A percentile compares a stretch with the other conserved stretches of the same genome.
Conservation (phyloP, 2,113 vertebrate species). For the Pelecanus crispus region DNA sequence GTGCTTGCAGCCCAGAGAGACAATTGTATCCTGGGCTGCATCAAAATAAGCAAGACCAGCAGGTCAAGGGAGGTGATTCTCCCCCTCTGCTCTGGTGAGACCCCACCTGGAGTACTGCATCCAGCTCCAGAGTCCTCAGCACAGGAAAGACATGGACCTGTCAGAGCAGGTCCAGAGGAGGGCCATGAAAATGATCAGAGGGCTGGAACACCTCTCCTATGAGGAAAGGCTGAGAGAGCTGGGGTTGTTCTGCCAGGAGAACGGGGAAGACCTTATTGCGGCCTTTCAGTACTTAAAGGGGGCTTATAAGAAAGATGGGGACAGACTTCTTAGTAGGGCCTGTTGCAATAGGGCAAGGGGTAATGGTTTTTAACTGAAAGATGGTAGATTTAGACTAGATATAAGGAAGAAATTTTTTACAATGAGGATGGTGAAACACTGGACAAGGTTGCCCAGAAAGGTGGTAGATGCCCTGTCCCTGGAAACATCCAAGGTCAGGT, state of each 20-base stretch:
- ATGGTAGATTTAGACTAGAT: not conserved
- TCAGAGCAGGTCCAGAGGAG: not conserved
- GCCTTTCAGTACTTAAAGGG: not conserved
- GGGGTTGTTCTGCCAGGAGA: not conserved
- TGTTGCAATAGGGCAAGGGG: not conserved
- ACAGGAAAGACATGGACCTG: too few species aligned
- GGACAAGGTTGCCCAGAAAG: not conserved
- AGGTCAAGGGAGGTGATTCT: not conserved
- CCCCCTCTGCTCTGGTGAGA: not conserved
- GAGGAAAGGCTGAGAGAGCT: not conserved
- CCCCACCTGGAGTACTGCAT: not conserved
- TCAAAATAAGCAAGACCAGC: not conserved
- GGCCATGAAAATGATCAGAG: not conserved
- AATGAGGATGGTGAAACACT: not conserved
- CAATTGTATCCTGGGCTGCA: not conserved
- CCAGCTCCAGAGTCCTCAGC: not conserved
- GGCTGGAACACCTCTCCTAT: not conserved
- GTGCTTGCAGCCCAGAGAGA: accelerated
- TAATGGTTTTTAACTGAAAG: not conserved
- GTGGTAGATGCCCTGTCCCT: not conserved
- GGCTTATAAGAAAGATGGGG: not conserved
- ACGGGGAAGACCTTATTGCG: not conserved
- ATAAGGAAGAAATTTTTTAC: not conserved
- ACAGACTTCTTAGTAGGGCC: not conserved
- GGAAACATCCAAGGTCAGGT: not conserved